Evolutionary conservation across 2,113 vertebrate species (phyloP), one percentile per base, ranked within the genome.

Genomic region (Erythrocebus patas): DNA sequence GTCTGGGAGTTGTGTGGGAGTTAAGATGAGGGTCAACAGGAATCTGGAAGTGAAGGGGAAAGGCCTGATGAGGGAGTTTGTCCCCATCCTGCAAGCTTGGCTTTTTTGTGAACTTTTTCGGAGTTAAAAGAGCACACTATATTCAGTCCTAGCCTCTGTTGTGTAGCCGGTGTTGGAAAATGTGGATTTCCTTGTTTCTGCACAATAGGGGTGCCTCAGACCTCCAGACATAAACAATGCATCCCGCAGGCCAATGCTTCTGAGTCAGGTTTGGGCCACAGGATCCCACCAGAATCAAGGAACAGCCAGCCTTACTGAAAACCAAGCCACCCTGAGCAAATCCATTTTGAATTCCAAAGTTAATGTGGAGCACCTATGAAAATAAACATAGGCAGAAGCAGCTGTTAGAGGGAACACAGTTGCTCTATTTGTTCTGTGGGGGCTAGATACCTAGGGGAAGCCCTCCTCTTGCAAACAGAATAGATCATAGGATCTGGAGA

Each of bases 311-410:
- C n/a, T 81, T 78, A 55, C 23, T 57, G 89, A 89, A 82, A 86
- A 86, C 35, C 38, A 84, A 76, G 43, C 17, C 38, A 95, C 55
- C 43, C 80, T 87, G 30, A 50, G 22, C 38, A 92, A 92, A 72
- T 22, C 32, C 18, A 14, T 59, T 95, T 93, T 73, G 92, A 91
- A 98, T 97, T 98, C 94, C 92, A 97, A 87, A 97, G 93, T 96
- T 85, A 87, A 57, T 66, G 43, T 22, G 92, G 93, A 96, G 22
- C 87, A 88, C n/a, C 87, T 97, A 84, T 93, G 83, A 95, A 98
- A 97, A 97, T 84, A 97, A 96, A 93, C 17, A 38, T 22, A 32
- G 68, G 57, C 3, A 5, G 79, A 92, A 95, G 66, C 79, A 27
- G 73, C 66, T 89, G 10, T 30, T 55, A 61, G 79, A 64, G 52